phyloP scores from a whole-genome alignment of 2,113 vertebrate genomes.

The Salvelinus namaycush region DNA sequence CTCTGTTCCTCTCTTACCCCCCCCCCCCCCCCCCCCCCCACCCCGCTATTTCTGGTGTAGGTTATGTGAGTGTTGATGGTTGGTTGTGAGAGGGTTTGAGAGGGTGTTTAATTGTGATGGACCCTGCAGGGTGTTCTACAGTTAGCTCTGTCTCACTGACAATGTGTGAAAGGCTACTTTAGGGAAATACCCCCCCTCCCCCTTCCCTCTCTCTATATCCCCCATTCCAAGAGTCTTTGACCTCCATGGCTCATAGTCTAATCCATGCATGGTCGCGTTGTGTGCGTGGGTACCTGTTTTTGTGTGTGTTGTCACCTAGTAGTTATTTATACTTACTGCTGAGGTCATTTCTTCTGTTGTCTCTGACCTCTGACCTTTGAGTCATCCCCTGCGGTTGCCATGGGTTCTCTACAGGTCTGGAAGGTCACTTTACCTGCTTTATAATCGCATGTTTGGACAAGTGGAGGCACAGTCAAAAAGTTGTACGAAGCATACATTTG shows the following conservation, averaged over 20 bases:
- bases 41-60: too few relatives aligned
- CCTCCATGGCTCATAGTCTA: neutral
- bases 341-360: neutral
- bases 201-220: neutral
- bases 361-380: neutral
- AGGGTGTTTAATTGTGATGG: constrained; percentile 12
- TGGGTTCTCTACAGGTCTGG: neutral
- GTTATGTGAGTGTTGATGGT: neutral
- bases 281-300: neutral
- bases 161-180: neutral
- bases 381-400: neutral
- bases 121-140: neutral
- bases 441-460: neutral
- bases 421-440: neutral
- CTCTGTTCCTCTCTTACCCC: neutral
- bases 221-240: neutral
- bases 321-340: neutral
- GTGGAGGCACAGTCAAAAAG: neutral
- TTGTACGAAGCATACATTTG: neutral
- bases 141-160: neutral
- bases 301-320: neutral
- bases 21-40: too few relatives aligned
- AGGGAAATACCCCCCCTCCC: neutral
- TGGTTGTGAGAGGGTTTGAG: constrained; percentile 23
- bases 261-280: neutral